These are phyloP conservation scores for Musca domestica DNA, from an alignment of 1,140 invertebrate species.

Conservation along the genomic window DNA sequence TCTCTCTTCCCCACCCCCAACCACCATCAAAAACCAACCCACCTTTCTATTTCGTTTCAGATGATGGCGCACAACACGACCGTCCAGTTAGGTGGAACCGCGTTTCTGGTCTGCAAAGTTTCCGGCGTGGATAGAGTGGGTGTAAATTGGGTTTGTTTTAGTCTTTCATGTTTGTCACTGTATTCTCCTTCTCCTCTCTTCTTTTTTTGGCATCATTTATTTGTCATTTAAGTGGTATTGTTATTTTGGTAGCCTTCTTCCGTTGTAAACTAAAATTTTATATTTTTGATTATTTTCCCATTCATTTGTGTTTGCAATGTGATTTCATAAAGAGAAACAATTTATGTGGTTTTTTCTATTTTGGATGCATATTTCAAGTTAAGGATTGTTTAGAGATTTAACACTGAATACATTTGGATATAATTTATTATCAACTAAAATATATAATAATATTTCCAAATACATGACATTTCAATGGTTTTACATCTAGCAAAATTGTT, in stretches of 20 bases:
- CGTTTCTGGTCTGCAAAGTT: conserved; percentile 80
- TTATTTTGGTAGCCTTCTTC: not conserved
- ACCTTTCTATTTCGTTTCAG: conserved; percentile 52
- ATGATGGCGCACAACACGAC: conserved; percentile 76
- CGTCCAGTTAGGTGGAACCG: conserved; percentile 77
- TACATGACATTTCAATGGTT: too few relatives aligned
- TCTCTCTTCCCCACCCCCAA: not conserved
- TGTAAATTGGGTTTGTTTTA: conserved; percentile 55
- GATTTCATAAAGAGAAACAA: not conserved
- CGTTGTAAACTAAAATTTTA: not conserved
- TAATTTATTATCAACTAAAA: too few relatives aligned
- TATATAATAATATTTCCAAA: too few relatives aligned
- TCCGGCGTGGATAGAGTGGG: conserved; percentile 54
- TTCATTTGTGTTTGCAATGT: not conserved
- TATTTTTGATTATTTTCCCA: conserved; percentile 1
- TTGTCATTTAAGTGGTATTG: conserved; percentile 4
- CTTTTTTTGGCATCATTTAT: not conserved
- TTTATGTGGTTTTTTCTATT: too few relatives aligned
- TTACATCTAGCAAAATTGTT: too few relatives aligned
- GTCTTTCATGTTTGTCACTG: conserved; percentile 20
- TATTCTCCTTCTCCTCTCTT: too few relatives aligned
- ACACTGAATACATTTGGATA: too few relatives aligned
- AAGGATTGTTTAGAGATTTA: too few relatives aligned
- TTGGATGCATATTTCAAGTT: too few relatives aligned
- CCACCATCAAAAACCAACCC: too few relatives aligned